Evolutionary conservation across 2,113 vertebrate genomes (phyloP).

Genomic region (Anolis sagrei): DNA sequence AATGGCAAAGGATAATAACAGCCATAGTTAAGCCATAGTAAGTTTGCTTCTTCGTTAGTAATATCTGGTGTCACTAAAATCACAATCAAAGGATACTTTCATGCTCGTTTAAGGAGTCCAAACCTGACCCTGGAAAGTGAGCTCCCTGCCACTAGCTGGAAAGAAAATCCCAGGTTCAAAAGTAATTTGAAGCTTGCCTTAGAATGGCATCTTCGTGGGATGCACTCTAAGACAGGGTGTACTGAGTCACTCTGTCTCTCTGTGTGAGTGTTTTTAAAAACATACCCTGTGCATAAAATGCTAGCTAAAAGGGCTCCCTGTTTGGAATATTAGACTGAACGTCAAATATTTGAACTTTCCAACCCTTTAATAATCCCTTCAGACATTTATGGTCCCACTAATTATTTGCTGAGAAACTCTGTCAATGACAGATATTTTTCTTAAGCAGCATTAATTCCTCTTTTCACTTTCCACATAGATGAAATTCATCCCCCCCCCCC

Average conservation of each 20-base stretch:
- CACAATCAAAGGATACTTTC: constrained; percentile 26
- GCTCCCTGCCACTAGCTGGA: constrained; percentile 13
- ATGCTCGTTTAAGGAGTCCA: constrained; percentile 15
- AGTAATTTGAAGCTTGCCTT: constrained; percentile 15
- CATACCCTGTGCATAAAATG: background rate
- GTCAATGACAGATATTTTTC: constrained; percentile 41
- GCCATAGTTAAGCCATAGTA: background rate
- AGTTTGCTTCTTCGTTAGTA: background rate
- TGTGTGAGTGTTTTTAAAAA: background rate
- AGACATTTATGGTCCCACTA: constrained; percentile 24
- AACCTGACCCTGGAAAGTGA: background rate
- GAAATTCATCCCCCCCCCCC: background rate
- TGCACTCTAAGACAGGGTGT: constrained; percentile 31
- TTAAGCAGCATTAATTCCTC: constrained; percentile 33
- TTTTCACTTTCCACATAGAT: constrained; percentile 25
- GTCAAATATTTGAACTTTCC: constrained; percentile 45
- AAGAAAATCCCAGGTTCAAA: constrained; percentile 24
- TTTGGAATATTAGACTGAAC: background rate
- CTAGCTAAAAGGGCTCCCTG: background rate
- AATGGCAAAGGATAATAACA: constrained; percentile 20
- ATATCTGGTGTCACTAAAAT: background rate
- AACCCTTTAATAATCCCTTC: constrained; percentile 34
- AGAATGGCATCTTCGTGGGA: background rate
- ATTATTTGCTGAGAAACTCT: constrained; percentile 40
- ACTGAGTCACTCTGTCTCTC: constrained; percentile 5